These are phyloP conservation scores for Drosophila paramelanica DNA, from an alignment of 2,888 invertebrate genomes.

Conservation along the genomic window DNA sequence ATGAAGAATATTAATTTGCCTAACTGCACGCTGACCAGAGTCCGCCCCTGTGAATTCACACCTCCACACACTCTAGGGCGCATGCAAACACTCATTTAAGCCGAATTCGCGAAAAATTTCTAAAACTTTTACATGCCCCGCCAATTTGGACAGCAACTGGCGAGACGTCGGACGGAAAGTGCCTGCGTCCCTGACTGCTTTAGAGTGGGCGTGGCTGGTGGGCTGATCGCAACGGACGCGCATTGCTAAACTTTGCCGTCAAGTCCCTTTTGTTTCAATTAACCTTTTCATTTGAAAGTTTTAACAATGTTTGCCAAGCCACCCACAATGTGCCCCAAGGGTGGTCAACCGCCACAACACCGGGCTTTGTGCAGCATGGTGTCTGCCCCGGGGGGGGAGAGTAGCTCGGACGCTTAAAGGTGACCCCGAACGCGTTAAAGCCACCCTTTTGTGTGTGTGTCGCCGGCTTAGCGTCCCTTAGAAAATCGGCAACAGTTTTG, in stretches of 20 bases:
- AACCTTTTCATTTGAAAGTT: constrained; percentile 78
- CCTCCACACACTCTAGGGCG: not conserved
- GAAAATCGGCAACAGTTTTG: constrained; percentile 60
- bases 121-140: constrained; percentile 72
- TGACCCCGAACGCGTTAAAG: constrained; percentile 32
- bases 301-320: constrained; percentile 76
- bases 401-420: constrained; percentile 12
- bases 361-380: constrained; percentile 15
- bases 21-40: not conserved
- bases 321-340: constrained; percentile 2
- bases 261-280: constrained; percentile 78
- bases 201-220: constrained; percentile 35
- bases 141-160: constrained; percentile 50
- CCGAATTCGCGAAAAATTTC: constrained; percentile 53
- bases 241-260: constrained; percentile 77
- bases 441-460: not conserved
- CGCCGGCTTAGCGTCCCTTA: constrained; percentile 6
- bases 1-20: not conserved
- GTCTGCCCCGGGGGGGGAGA: constrained; percentile 3
- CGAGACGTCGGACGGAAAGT: constrained; percentile 16
- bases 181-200: constrained; percentile 15
- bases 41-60: not conserved
- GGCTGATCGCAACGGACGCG: constrained; percentile 64
- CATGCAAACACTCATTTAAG: constrained; percentile 17
- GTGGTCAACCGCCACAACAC: constrained; percentile 14